These are phyloP conservation scores for Brotula barbata DNA, from an alignment of 2,797 vertebrate genomes.

Conservation along the genomic window DNA sequence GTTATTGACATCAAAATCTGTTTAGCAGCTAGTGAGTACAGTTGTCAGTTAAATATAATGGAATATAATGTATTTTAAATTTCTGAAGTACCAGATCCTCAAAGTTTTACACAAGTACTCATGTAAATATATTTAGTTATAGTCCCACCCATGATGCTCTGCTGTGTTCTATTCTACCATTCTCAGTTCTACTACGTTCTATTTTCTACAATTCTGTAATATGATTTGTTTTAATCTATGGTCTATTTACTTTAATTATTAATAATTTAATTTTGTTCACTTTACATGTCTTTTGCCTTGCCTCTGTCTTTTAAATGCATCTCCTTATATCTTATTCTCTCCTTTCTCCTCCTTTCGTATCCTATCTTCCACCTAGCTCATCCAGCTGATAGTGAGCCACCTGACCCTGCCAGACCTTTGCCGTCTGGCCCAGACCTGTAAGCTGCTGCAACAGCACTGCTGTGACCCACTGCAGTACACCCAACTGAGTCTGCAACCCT, in stretches of 20 bases:
- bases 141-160: no score
- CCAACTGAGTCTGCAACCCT: slow-evolving; percentile 97
- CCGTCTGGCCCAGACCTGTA: slow-evolving; percentile 95
- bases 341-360: slow-evolving; percentile 16
- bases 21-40: no score
- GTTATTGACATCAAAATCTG: no score
- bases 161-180: no score
- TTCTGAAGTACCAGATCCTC: no score
- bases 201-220: slow-evolving; percentile 14
- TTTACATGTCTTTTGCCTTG: slow-evolving; percentile 3
- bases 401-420: slow-evolving; percentile 94
- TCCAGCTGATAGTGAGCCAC: slow-evolving; percentile 97
- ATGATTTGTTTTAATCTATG: slow-evolving; percentile 3
- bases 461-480: slow-evolving; percentile 96
- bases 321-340: background rate
- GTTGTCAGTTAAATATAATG: no score
- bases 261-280: slow-evolving; percentile 1
- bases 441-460: slow-evolving; percentile 95
- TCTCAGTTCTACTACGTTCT: slow-evolving; percentile 14
- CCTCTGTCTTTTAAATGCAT: slow-evolving; percentile 3
- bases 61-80: no score
- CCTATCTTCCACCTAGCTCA: slow-evolving; percentile 81
- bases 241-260: slow-evolving; percentile 1
- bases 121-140: no score
- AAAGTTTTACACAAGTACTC: no score